Conservation (phyloP, 2,888 invertebrate genomes). For the Liodrosophila aerea region DNA sequence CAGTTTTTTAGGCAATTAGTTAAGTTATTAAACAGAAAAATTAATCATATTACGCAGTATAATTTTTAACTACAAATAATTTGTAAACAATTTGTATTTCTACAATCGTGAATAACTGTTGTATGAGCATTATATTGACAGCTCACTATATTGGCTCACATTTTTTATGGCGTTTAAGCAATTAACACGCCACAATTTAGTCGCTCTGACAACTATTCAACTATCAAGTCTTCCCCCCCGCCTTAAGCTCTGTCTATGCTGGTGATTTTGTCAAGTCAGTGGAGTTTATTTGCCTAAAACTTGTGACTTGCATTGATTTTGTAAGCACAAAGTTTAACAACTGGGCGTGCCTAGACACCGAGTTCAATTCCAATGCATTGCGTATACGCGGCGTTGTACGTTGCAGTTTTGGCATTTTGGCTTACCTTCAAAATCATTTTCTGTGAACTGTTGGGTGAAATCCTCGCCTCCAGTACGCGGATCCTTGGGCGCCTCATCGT, state of each 20-base stretch:
- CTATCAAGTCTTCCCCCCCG: too few species aligned
- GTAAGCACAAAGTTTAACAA: not conserved
- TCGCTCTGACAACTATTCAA: too few species aligned
- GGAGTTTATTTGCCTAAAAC: not conserved
- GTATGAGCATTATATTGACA: too few species aligned
- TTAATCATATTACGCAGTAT: too few species aligned
- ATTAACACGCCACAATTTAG: too few species aligned
- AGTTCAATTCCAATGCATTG: constrained; percentile 25
- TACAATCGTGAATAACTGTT: too few species aligned
- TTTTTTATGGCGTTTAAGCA: too few species aligned
- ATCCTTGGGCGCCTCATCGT: constrained; percentile 93
- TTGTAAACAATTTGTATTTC: too few species aligned
- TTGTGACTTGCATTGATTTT: not conserved
- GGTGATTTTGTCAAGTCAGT: constrained; percentile 1
- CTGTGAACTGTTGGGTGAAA: constrained; percentile 89
- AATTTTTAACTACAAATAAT: too few species aligned
- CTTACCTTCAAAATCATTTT: constrained; percentile 94
- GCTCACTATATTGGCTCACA: too few species aligned
- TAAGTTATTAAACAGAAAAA: too few species aligned
- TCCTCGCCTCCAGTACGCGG: constrained; percentile 91
- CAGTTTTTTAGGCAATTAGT: not conserved
- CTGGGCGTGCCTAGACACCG: not conserved
- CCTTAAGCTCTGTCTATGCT: too few species aligned
- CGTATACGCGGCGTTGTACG: constrained; percentile 42
- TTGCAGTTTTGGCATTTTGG: constrained; percentile 1